These are phyloP conservation scores for Rhinoraja longicauda DNA, from an alignment of 2,797 vertebrate genomes.

Conservation along the genomic window DNA sequence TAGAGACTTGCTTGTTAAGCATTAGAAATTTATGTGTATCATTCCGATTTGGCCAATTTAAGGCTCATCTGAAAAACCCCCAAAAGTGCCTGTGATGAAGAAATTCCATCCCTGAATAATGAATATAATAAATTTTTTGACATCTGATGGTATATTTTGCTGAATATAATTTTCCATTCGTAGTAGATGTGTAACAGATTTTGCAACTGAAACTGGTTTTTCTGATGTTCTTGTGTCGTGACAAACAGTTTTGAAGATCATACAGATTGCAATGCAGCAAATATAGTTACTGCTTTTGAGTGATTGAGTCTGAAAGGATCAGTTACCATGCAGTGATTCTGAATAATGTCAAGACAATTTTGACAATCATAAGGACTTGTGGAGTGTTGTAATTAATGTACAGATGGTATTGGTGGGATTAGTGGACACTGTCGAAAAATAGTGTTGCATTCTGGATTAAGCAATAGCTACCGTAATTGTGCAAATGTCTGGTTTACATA, in stretches of 20 bases:
- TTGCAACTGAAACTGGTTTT: background rate
- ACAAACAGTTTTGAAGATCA: background rate
- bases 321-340: background rate
- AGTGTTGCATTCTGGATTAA: background rate
- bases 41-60: background rate
- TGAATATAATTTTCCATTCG: background rate
- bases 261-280: background rate
- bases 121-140: background rate
- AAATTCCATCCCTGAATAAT: background rate
- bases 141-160: background rate
- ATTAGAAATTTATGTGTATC: background rate
- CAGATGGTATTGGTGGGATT: background rate
- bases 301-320: background rate
- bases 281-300: background rate
- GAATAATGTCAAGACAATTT: slow-evolving; percentile 17
- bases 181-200: background rate
- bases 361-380: slow-evolving; percentile 11
- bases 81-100: background rate
- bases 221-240: background rate
- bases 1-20: background rate
- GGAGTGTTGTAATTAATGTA: background rate
- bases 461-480: background rate
- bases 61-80: background rate
- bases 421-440: background rate
- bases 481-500: background rate